These are phyloP conservation scores for Phenacoccus solenopsis DNA, from an alignment of 1,140 invertebrate species.

Conservation along the genomic window DNA sequence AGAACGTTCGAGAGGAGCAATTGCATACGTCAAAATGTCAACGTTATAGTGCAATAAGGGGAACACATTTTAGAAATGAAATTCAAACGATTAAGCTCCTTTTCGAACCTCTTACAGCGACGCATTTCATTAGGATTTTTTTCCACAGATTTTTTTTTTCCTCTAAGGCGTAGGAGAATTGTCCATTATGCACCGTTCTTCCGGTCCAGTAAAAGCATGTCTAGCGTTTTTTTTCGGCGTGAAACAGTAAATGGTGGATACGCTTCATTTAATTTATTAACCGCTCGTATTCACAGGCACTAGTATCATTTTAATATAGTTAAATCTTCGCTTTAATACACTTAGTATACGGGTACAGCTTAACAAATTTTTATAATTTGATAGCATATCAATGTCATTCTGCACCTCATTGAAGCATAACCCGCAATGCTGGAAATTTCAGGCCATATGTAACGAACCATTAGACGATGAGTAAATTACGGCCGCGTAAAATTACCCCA, in stretches of 20 bases:
- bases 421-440: not conserved
- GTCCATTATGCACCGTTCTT: conserved; percentile 10
- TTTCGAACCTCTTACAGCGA: not conserved
- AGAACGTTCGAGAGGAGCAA: no score
- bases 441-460: no score
- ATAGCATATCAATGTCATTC: not conserved
- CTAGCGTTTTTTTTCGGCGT: not conserved
- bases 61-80: no score
- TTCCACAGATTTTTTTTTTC: not conserved
- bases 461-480: no score
- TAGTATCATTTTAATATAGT: conserved; percentile 10
- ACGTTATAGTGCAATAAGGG: no score
- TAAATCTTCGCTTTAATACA: conserved; percentile 5
- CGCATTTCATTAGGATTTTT: not conserved
- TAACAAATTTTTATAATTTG: conserved; percentile 15
- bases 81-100: no score
- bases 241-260: conserved; percentile 1
- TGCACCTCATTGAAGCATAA: not conserved
- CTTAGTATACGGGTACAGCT: no score
- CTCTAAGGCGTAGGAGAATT: not conserved
- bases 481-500: no score
- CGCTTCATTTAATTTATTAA: conserved; percentile 10
- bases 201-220: conserved; percentile 6
- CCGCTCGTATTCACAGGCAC: not conserved
- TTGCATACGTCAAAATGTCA: no score